Evolutionary conservation across 2,888 invertebrate genomes (phyloP), one percentile per base, ranked within the genome.

Genomic region (Shargacucullia verbasci): DNA sequence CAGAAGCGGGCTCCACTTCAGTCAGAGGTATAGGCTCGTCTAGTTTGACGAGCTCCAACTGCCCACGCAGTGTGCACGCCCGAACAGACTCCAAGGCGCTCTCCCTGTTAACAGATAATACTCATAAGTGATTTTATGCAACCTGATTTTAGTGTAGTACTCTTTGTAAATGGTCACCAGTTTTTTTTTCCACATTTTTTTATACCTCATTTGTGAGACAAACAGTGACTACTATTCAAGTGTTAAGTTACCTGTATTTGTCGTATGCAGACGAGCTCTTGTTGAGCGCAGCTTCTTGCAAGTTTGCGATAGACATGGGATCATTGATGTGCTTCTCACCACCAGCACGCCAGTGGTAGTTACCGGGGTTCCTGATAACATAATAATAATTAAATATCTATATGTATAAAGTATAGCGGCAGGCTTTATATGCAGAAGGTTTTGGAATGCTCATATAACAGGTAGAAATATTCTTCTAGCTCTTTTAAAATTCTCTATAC

Each of bases 291-390:
- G 99, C 99, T 88, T 99, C 99, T 95, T 99, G 95, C 9, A 95
- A 81, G 76, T 94, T 95, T 29, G 95, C 95, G 82, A 95, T 96
- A 67, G 97, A 96, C 74, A 96, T 94, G 0, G 99, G 99, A 84
- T 99, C 99, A 88, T 99, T 99, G 82, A 99, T 97, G 90, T 99
- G 99, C 74, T 98, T 98, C 94, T 99, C 99, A 2, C 99, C 99
- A 12, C 98, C 99, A 66, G 97, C 96, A 77, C 99, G 96, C 99
- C 99, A 99, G 89, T 99, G 99, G 88, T 98, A 99, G 80, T 96
- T 96, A 7, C 99, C 99, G 10, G 99, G 98, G 87, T 98, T 98
- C 57, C 98, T 96, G 55, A 95, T 91, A 34, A 96, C 7, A 45
- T 25, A 0, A 37, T 6, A 29, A 7, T 29, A 1, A 9, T 4